Percentiles rank a stretch among this genome's conserved stretches.
These are phyloP conservation scores for Acanthurus tractus DNA, from an alignment of 2,797 vertebrate species.

Conservation along the genomic window DNA sequence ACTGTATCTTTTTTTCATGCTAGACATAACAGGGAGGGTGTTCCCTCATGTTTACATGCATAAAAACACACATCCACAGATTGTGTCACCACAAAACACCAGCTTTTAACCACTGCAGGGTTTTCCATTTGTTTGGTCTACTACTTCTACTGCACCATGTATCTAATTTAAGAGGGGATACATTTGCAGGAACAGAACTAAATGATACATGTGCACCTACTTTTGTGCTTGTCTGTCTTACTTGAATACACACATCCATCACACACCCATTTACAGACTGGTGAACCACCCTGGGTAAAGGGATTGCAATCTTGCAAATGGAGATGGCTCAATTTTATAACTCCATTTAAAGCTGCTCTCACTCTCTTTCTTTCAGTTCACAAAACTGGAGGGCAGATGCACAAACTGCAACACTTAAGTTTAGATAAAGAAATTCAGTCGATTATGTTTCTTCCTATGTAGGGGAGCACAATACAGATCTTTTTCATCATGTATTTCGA, in stretches of 20 bases:
- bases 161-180: neutral
- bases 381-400: neutral
- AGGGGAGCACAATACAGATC: neutral
- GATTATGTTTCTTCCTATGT: neutral
- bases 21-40: constrained; percentile 24
- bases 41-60: constrained; percentile 35
- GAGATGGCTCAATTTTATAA: neutral
- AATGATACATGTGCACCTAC: constrained; percentile 22
- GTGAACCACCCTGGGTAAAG: neutral
- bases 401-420: neutral
- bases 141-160: neutral
- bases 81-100: constrained; percentile 15
- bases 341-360: neutral
- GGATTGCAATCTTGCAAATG: constrained; percentile 28
- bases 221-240: neutral
- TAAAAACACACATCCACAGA: constrained; percentile 15
- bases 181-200: constrained; percentile 1
- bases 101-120: neutral
- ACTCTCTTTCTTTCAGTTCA: neutral
- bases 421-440: too few relatives aligned
- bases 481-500: too few relatives aligned
- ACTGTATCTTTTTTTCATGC: neutral
- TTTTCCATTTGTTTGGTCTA: neutral
- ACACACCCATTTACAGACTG: constrained; percentile 5
- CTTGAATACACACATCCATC: constrained; percentile 10